Base-by-base conservation (phyloP, 2,888 invertebrate genomes). In the Melanotus villosus region DNA sequence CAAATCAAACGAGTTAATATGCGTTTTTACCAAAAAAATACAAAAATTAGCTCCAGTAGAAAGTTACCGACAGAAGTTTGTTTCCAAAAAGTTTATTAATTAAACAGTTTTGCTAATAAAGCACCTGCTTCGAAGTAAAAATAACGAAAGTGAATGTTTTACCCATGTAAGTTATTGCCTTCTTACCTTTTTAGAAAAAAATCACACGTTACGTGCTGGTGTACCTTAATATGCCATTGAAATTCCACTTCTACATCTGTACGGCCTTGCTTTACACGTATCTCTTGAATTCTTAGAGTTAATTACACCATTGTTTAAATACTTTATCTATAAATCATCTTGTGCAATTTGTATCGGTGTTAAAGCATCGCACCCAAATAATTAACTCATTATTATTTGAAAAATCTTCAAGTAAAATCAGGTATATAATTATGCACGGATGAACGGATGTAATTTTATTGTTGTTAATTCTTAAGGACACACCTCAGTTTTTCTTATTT, bases 361-460 rank as follows among this genome's bases (percentile, higher is more conserved):
- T 34, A 34, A 47, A 32, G 26, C 32, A 34, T 52, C 52, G 18
- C 52, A 34, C 32, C 52, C 52, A 52, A 52, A 52, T 52, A 52
- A 52, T 52, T 52, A 34, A 52, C 52, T 52, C 52, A 52, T 52
- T 52, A 52, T 34, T 52, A 32, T 32, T 18, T 30, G 52, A 52
- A 52, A 52, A 52, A 52, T 52, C 52, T 14, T 10, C 52, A 2
- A n/a, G 52, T 23, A 26, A 47, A 47, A 18, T 52, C 1, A 34
- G 34, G 32, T 32, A 26, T 52, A 9, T 32, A 52, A 59, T 59
- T 59, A 30, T 59, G 30, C 50, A 52, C 23, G 62, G 62, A 36
- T 52, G 62, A 47, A 38, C 43, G 45, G 45, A 21, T 60, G 45
- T 19, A 60, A 59, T 60, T 32, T 60, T 45, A 45, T 60, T 60